Evolutionary conservation across 2,888 invertebrate species (phyloP), one percentile per base, ranked within the genome.

Genomic region (Hedychridium roseum): DNA sequence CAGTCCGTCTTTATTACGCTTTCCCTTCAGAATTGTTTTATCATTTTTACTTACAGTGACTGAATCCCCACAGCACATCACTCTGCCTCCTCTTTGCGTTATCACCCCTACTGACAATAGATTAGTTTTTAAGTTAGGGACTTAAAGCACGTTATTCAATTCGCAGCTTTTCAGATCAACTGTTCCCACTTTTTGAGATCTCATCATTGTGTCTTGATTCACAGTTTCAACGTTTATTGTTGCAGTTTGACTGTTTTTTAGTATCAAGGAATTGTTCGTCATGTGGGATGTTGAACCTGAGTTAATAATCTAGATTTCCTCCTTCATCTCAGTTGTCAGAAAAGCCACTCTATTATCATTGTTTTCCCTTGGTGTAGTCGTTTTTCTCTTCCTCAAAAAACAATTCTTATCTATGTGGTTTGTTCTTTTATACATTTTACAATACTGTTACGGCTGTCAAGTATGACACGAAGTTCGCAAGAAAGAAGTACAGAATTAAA

Each of bases 41-140:
- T 18, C 11, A 20, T 36, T 36, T 36, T 36, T 36, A 20, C 21
- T 21, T 21, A 36, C 21, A n/a, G n/a, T n/a, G 7, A 21, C 36
- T 36, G 18, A 11, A 11, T 36, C 16, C n/a, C 14, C 20, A 11
- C 11, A 11, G n/a, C 18, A 36, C 21, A n/a, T 11, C 1, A 36
- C 36, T 21, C 11, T 11, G 5, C 36, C 36, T 2, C 21, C 20
- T 7, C 3, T 7, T 18, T 36, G 12, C 1, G 18, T 18, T 6
- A 36, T 36, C 6, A 3, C 20, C 2, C 21, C 21, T 2, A 36
- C 36, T 20, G 36, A 36, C 7, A 36, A n/a, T 18, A 36, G 20
- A 18, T 36, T 36, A 3, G 9, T 3, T 11, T 3, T 36, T 21
- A 36, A 11, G 9, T 36, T 21, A n/a, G 36, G 36, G 5, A 36